Conservation (phyloP, 2,888 invertebrate species). For the Eupsilia transversa region DNA sequence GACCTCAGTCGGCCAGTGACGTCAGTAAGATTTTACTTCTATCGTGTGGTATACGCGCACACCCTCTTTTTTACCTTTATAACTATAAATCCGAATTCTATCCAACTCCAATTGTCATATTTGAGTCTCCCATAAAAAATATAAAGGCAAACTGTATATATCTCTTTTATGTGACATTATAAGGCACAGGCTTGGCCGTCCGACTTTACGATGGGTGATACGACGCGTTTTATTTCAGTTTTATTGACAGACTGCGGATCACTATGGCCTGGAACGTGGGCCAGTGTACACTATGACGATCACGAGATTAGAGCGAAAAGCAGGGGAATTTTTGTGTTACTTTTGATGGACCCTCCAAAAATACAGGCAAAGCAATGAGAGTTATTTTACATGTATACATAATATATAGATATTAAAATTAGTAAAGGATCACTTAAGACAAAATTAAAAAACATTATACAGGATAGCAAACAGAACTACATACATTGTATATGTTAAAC, state of each 20-base stretch:
- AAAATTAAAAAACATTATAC: no score
- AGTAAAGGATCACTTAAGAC: no score
- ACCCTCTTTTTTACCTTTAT: slow-evolving; percentile 5
- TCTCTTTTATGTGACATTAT: slow-evolving; percentile 86
- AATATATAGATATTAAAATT: no score
- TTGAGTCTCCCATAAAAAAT: slow-evolving; percentile 75
- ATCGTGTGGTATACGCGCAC: no score
- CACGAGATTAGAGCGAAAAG: background rate
- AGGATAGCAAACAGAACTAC: no score
- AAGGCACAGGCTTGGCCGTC: slow-evolving; percentile 73
- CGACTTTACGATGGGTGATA: slow-evolving; percentile 79
- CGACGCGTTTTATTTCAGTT: slow-evolving; percentile 76
- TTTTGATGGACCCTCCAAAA: slow-evolving; percentile 1
- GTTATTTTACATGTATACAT: no score
- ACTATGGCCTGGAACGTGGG: slow-evolving; percentile 48
- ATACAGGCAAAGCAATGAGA: background rate
- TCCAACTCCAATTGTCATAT: slow-evolving; percentile 67
- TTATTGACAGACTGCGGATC: slow-evolving; percentile 78
- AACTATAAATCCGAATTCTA: slow-evolving; percentile 42
- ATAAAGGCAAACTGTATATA: slow-evolving; percentile 80
- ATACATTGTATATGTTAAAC: no score
- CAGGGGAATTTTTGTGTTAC: background rate
- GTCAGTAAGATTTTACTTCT: no score
- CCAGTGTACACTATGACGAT: slow-evolving; percentile 13
- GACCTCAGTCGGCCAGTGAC: no score